A percentile compares a stretch with the other conserved stretches of the same genome.
Conservation (phyloP, 2,113 vertebrate genomes). For the western clawed frog (Xenopus tropicalis) region DNA sequence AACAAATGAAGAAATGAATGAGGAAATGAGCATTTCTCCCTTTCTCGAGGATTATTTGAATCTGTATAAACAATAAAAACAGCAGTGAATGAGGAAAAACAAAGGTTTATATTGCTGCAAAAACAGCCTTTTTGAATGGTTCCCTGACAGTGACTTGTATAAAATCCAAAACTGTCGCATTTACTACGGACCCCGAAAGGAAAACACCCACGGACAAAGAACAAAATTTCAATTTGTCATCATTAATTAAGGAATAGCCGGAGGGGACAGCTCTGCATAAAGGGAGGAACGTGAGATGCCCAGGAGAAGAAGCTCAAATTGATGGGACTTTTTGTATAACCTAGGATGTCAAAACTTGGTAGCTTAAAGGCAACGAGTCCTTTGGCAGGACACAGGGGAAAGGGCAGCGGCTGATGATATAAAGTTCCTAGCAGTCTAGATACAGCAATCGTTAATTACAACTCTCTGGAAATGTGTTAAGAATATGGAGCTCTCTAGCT, state of each 20-base stretch:
- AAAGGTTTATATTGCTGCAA: too few relatives aligned
- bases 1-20: too few relatives aligned
- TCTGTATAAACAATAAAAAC: too few relatives aligned
- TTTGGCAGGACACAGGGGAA: not conserved
- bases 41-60: too few relatives aligned
- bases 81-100: too few relatives aligned
- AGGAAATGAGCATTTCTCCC: too few relatives aligned
- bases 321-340: not conserved
- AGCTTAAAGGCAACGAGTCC: not conserved
- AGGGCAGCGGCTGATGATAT: not conserved
- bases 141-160: too few relatives aligned
- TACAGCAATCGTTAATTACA: too few relatives aligned
- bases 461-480: too few relatives aligned
- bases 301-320: not conserved
- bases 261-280: not conserved
- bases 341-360: not conserved
- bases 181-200: not conserved
- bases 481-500: too few relatives aligned
- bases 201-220: not conserved
- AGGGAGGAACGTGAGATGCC: not conserved
- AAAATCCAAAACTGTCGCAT: too few relatives aligned
- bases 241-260: not conserved
- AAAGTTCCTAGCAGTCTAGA: not conserved
- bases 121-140: too few relatives aligned
- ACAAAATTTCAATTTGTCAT: not conserved